Conservation (phyloP, 2,113 vertebrate species). For the Herpetotheres cachinnans region DNA sequence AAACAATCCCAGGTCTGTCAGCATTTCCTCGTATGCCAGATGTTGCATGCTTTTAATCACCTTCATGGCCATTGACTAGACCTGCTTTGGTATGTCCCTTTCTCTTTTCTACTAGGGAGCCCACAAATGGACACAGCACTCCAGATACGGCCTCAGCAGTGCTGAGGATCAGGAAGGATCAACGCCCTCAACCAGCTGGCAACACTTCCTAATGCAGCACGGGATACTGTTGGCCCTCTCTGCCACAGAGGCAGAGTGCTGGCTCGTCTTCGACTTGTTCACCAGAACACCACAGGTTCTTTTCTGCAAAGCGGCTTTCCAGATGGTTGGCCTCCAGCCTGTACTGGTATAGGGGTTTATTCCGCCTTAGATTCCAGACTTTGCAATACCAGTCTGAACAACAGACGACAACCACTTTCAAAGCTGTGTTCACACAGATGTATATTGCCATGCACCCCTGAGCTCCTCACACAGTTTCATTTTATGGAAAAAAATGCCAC, state of each 20-base stretch:
- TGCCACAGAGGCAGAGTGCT: neutral
- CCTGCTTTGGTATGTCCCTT: accelerated
- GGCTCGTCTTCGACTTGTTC: neutral
- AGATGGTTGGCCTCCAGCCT: neutral
- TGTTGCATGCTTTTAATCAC: neutral
- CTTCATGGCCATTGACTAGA: neutral
- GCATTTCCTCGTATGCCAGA: neutral
- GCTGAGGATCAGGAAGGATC: neutral
- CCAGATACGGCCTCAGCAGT: accelerated
- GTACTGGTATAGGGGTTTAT: neutral
- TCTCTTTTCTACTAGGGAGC: neutral
- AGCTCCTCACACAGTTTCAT: neutral
- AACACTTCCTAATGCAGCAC: neutral
- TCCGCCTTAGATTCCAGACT: neutral
- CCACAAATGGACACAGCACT: neutral
- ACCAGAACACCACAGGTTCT: neutral
- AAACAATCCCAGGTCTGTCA: neutral
- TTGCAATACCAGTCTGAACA: neutral
- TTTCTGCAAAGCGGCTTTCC: neutral
- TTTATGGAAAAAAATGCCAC: neutral
- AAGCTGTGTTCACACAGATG: neutral
- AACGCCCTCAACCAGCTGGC: neutral
- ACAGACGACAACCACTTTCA: neutral
- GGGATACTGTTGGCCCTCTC: neutral
- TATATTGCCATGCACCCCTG: neutral